These are phyloP conservation scores for Archips xylosteana DNA, from an alignment of 2,888 invertebrate species.

Conservation along the genomic window DNA sequence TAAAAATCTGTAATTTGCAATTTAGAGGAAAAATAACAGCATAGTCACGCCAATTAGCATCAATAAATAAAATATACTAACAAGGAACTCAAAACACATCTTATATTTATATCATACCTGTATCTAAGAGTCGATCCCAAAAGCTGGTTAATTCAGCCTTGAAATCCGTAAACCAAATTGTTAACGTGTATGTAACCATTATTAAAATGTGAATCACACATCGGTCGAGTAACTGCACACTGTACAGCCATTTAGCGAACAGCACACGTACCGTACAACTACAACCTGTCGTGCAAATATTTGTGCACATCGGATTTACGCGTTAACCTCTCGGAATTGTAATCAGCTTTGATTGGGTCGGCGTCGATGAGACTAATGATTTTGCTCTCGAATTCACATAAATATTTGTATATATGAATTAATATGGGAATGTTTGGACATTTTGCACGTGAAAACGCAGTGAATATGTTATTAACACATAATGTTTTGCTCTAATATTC, in stretches of 20 bases:
- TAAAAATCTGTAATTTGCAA: no score
- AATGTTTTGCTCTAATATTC: conserved; percentile 27
- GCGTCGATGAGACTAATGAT: conserved; percentile 49
- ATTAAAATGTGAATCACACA: conserved; percentile 62
- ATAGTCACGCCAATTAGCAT: no score
- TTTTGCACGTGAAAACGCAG: conserved; percentile 5
- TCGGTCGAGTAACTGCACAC: conserved; percentile 74
- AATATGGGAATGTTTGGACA: conserved; percentile 9
- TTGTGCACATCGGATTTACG: conserved; percentile 82
- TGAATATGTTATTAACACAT: conserved; percentile 5
- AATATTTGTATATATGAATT: conserved; percentile 16
- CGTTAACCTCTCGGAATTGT: conserved; percentile 78
- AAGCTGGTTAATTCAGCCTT: background rate
- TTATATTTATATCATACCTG: no score
- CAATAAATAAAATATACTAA: no score
- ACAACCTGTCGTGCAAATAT: conserved; percentile 83
- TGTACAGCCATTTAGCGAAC: conserved; percentile 63
- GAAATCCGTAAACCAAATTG: background rate
- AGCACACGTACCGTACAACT: conserved; percentile 71
- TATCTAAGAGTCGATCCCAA: background rate
- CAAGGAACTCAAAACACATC: no score
- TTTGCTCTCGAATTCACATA: conserved; percentile 39
- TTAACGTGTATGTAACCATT: conserved; percentile 50
- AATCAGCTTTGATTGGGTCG: conserved; percentile 77
- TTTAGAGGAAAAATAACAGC: no score